Conservation (phyloP, 35 echinoderm and acorn worm genomes). For the Heliocidaris erythrogramma region DNA sequence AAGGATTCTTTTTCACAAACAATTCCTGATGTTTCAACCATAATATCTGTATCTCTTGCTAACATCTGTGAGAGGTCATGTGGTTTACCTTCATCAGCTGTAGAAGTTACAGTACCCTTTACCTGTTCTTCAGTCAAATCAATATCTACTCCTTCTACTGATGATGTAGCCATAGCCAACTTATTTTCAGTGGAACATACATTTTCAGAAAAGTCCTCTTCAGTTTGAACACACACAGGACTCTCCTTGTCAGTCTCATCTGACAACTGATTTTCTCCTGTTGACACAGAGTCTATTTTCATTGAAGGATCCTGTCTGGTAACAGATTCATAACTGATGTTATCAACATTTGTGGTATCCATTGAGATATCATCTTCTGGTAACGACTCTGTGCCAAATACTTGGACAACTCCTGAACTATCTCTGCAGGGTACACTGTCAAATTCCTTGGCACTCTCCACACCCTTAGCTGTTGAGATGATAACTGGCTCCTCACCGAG, state of each 20-base stretch:
- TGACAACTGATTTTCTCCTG: background rate
- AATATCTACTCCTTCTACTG: background rate
- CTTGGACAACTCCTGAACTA: background rate
- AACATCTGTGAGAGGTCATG: background rate
- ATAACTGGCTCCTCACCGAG: background rate
- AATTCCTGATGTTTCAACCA: background rate
- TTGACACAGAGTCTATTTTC: background rate
- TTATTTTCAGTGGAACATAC: background rate
- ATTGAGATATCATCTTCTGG: background rate
- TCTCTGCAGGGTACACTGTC: background rate
- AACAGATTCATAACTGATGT: background rate
- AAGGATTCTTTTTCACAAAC: background rate
- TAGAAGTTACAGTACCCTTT: background rate
- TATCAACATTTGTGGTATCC: background rate
- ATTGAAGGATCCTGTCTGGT: background rate
- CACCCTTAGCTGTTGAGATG: background rate
- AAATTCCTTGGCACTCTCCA: background rate
- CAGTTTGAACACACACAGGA: too few relatives aligned
- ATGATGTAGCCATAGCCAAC: background rate
- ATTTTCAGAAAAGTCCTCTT: background rate
- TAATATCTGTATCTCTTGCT: background rate
- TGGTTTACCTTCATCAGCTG: background rate
- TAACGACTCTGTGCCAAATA: background rate
- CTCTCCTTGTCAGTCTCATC: too few relatives aligned
- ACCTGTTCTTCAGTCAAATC: background rate